Evolutionary conservation across 2,113 vertebrate genomes (phyloP).

Genomic region (Perognathus longimembris): DNA sequence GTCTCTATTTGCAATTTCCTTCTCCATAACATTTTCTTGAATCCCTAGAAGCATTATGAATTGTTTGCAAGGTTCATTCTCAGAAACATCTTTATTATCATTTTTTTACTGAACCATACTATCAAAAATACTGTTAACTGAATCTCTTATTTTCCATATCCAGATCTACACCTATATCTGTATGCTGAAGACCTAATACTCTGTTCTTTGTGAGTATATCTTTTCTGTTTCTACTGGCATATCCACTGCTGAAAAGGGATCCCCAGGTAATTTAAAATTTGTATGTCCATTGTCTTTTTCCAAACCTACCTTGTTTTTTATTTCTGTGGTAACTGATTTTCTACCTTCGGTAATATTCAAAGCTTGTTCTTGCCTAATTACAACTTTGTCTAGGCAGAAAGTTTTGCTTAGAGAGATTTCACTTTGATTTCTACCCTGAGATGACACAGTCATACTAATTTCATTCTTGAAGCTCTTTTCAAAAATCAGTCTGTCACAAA

Average conservation of each 20-base stretch:
- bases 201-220: slow-evolving; percentile 67
- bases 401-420: slow-evolving; percentile 84
- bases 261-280: slow-evolving; percentile 71
- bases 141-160: slow-evolving; percentile 53
- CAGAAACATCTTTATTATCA: slow-evolving; percentile 69
- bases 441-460: slow-evolving; percentile 58
- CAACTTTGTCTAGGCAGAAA: slow-evolving; percentile 74
- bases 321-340: slow-evolving; percentile 79
- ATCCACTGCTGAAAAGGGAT: slow-evolving; percentile 45
- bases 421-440: slow-evolving; percentile 81
- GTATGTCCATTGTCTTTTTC: slow-evolving; percentile 68
- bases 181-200: slow-evolving; percentile 58
- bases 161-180: slow-evolving; percentile 49
- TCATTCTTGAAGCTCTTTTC: slow-evolving; percentile 79
- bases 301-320: slow-evolving; percentile 34
- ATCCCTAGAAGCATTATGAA: slow-evolving; percentile 64
- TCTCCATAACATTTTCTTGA: slow-evolving; percentile 71
- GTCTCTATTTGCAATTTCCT: slow-evolving; percentile 63
- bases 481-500: slow-evolving; percentile 80
- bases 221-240: slow-evolving; percentile 60
- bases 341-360: slow-evolving; percentile 28
- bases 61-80: slow-evolving; percentile 65
- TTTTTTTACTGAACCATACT: slow-evolving; percentile 67
- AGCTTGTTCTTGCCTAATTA: slow-evolving; percentile 78
- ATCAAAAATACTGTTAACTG: slow-evolving; percentile 45